phyloP scores from a whole-genome alignment of 2,888 invertebrate species.

The Synanthedon myopaeformis region DNA sequence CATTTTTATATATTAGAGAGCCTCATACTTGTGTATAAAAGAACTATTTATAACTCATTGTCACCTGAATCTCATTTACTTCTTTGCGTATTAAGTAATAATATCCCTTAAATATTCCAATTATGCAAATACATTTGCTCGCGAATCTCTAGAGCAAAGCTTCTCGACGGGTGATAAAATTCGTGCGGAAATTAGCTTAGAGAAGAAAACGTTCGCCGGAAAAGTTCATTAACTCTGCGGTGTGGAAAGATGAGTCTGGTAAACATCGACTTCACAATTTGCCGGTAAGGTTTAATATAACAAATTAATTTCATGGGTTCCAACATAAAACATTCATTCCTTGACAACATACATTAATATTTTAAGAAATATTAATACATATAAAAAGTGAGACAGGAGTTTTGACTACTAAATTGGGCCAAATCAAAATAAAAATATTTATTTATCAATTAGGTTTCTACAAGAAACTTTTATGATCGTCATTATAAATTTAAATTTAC shows the following conservation, averaged over 20 bases:
- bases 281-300: background rate
- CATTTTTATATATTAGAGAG: too few relatives aligned
- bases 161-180: constrained; percentile 20
- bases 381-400: too few relatives aligned
- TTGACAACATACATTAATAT: too few relatives aligned
- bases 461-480: too few relatives aligned
- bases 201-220: constrained; percentile 14
- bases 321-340: too few relatives aligned
- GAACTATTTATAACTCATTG: background rate
- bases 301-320: too few relatives aligned
- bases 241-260: constrained; percentile 9
- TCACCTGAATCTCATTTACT: constrained; percentile 1
- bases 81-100: constrained; percentile 1
- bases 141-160: constrained; percentile 7
- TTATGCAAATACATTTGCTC: constrained; percentile 11
- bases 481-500: too few relatives aligned
- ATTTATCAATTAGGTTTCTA: too few relatives aligned
- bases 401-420: too few relatives aligned
- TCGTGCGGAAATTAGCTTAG: constrained; percentile 22
- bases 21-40: too few relatives aligned
- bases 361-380: too few relatives aligned
- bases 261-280: constrained; percentile 6
- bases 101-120: constrained; percentile 9
- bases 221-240: constrained; percentile 23
- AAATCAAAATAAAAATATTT: too few relatives aligned